Evolutionary conservation across 2,113 vertebrate genomes (phyloP).

Genomic region (Furnarius figulus): DNA sequence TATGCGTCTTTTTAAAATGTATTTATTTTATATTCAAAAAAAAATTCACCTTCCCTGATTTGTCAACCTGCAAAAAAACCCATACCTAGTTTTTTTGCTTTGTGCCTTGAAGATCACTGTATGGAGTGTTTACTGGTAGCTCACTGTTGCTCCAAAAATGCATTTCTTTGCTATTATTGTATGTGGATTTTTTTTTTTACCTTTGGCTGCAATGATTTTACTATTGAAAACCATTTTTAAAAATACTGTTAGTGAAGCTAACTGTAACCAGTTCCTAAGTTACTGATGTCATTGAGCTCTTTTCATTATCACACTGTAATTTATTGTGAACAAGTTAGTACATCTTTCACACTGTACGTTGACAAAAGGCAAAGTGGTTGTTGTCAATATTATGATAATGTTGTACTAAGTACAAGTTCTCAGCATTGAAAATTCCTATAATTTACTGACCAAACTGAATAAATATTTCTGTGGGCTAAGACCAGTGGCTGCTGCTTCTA

Average conservation of each 20-base stretch:
- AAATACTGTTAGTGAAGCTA: constrained; percentile 46
- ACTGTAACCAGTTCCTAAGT: constrained; percentile 44
- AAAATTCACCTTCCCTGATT: constrained; percentile 57
- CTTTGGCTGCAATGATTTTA: constrained; percentile 52
- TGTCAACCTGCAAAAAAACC: constrained; percentile 60
- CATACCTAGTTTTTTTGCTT: constrained; percentile 65
- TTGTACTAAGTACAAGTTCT: constrained; percentile 57
- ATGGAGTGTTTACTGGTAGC: constrained; percentile 50
- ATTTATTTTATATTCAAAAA: constrained; percentile 83
- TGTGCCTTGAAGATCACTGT: constrained; percentile 69
- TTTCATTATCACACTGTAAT: constrained; percentile 15
- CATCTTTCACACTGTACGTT: constrained; percentile 46
- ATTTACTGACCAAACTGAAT: constrained; percentile 69
- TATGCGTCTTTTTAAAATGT: constrained; percentile 79
- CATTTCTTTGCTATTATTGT: constrained; percentile 22
- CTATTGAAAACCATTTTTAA: constrained; percentile 27
- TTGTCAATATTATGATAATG: constrained; percentile 37
- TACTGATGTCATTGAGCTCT: constrained; percentile 4
- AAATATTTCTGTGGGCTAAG: constrained; percentile 65
- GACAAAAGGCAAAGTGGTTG: constrained; percentile 57
- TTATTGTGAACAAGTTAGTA: constrained; percentile 70
- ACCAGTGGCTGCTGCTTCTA: background rate
- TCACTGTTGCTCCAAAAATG: constrained; percentile 61
- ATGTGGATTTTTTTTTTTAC: background rate
- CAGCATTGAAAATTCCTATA: constrained; percentile 13